Base-by-base conservation (phyloP, 2,888 invertebrate species). In the Cryptocephalus primarius region DNA sequence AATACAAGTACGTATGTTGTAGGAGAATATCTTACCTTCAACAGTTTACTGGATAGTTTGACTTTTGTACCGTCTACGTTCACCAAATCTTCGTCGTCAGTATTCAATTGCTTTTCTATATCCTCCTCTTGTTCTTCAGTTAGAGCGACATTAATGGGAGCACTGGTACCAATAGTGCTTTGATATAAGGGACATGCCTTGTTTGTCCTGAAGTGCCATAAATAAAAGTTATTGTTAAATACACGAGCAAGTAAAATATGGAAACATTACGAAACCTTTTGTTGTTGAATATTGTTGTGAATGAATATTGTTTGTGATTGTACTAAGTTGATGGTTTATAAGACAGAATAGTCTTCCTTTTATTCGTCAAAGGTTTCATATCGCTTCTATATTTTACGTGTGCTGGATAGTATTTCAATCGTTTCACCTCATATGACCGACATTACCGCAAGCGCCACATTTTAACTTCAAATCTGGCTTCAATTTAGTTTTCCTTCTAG, bases 151-250 rank as follows among this genome's bases (percentile, higher is more conserved):
- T 79, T 80, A 38, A 85, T 77, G 1, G 83, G 78, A 10, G 58
- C 53, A 42, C 50, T 56, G 38, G 45, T 9, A 14, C 50, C 54
- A 79, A 76, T 76, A 63, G 63, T 75, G 47, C 83, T 83, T 49
- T 88, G 88, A 70, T 95, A 99, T 43, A 92, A 70, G 0, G 96
- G 97, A 70, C 99, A 99, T 9, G 96, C 91, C 67, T 96, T 95
- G 72, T 99, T 99, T 0, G 97, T 99, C 45, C 95, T 66, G 59
- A 43, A 50, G 42, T n/a, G 36, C n/a, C n/a, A n/a, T 36, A 6
- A n/a, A 33, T 12, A 8, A 43, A 43, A 11, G 10, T 41, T 6
- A n/a, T 12, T 6, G 8, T 12, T 31, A 22, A 10, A 41, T 3
- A 8, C n/a, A 22, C 22, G 22, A 22, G 22, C 9, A 31, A 9